Conservation (phyloP, 1,140 invertebrate species). For the Oscheius sp. region DNA sequence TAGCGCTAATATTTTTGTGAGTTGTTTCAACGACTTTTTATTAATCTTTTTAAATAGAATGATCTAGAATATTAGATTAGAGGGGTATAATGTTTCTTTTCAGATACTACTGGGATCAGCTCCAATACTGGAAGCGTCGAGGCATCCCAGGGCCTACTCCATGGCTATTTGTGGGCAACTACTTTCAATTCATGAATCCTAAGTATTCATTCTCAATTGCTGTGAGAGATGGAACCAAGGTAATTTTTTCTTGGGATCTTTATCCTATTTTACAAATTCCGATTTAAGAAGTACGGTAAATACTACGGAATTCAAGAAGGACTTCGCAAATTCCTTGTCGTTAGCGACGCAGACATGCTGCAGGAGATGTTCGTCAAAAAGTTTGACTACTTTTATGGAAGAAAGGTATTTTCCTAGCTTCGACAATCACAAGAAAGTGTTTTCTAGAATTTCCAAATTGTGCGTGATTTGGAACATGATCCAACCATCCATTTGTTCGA, state of each 20-base stretch:
- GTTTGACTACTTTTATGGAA: slow-evolving; percentile 63
- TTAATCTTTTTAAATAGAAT: too few relatives aligned
- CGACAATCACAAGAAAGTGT: slow-evolving; percentile 2
- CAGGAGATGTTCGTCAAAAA: slow-evolving; percentile 64
- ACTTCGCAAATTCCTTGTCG: slow-evolving; percentile 61
- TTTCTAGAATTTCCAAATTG: slow-evolving; percentile 25
- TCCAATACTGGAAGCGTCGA: slow-evolving; percentile 52
- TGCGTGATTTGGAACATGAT: not conserved
- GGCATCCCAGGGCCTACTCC: slow-evolving; percentile 61
- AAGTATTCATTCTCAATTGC: slow-evolving; percentile 20
- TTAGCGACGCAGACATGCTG: slow-evolving; percentile 62
- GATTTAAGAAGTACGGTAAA: slow-evolving; percentile 61
- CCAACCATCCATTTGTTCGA: slow-evolving; percentile 46
- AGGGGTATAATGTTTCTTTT: too few relatives aligned
- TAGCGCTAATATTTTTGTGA: too few relatives aligned
- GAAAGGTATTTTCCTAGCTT: slow-evolving; percentile 48
- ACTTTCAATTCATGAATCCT: slow-evolving; percentile 50
- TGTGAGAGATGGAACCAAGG: not conserved
- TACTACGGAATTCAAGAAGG: slow-evolving; percentile 61
- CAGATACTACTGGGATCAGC: not conserved
- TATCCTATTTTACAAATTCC: slow-evolving; percentile 39
- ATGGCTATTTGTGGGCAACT: slow-evolving; percentile 62
- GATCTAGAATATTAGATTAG: too few relatives aligned
- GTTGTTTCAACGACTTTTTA: too few relatives aligned
- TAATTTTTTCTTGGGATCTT: slow-evolving; percentile 21